Percentiles rank a stretch among this genome's conserved stretches.
phyloP scores from a whole-genome alignment of 2,797 vertebrate species.

The Bradypodion pumilum region DNA sequence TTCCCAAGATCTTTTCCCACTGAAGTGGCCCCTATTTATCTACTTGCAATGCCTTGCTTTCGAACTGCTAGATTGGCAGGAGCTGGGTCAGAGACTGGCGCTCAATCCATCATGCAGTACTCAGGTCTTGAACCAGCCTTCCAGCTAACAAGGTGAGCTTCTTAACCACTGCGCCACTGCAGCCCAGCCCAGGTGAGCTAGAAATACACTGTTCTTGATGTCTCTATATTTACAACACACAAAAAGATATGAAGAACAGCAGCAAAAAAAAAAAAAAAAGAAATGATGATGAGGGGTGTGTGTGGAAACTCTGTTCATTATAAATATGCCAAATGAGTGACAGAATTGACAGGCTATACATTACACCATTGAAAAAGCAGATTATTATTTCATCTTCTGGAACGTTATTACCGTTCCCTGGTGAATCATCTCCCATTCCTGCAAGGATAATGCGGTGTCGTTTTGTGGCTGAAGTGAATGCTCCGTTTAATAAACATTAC shows the following conservation, averaged over 20 bases:
- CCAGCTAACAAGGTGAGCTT: no score
- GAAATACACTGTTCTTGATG: conserved; percentile 19
- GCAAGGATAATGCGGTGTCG: conserved; percentile 54
- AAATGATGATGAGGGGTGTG: not conserved
- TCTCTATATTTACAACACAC: conserved; percentile 33
- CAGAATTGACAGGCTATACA: conserved; percentile 58
- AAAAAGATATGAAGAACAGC: conserved; percentile 47
- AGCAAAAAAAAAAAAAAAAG: conserved; percentile 16
- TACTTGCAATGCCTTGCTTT: no score
- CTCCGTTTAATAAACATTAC: conserved; percentile 61
- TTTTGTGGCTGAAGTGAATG: conserved; percentile 67
- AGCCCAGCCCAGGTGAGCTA: not conserved
- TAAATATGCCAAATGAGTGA: conserved; percentile 57
- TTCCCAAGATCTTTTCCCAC: no score
- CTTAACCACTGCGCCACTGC: no score
- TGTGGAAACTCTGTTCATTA: conserved; percentile 61
- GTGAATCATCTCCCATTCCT: conserved; percentile 64
- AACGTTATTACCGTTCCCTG: conserved; percentile 52
- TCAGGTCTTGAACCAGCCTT: no score
- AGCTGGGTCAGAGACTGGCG: no score
- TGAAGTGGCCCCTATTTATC: no score
- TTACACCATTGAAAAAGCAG: conserved; percentile 54
- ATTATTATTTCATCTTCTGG: conserved; percentile 67
- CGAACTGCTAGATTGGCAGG: no score
- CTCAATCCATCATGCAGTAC: no score